phyloP scores from a whole-genome alignment of 2,797 vertebrate species.

The Sebastes aleutianus region DNA sequence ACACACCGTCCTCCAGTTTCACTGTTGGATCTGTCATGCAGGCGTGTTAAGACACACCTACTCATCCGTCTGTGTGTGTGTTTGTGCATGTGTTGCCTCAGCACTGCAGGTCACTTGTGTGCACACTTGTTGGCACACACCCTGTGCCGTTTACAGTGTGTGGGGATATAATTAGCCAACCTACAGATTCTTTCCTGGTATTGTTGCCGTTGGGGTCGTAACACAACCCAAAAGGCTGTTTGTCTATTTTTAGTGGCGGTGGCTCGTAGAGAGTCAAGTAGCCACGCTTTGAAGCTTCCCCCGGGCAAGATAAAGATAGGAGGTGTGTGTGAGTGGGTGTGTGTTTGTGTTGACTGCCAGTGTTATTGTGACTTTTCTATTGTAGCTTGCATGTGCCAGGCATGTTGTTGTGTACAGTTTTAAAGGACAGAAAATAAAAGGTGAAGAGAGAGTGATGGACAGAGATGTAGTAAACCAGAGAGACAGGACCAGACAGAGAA shows the following conservation, averaged over 20 bases:
- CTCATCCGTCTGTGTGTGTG: background rate
- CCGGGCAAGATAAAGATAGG: conserved; percentile 25
- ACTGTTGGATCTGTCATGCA: conserved; percentile 23
- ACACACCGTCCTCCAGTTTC: conserved; percentile 31
- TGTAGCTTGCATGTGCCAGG: too few species aligned
- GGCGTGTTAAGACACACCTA: conserved; percentile 45
- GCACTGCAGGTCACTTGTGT: conserved; percentile 2
- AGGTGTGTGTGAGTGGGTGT: conserved; percentile 15
- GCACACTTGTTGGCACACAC: background rate
- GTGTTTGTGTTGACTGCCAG: background rate
- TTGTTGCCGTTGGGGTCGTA: conserved; percentile 73
- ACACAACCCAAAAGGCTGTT: conserved; percentile 62
- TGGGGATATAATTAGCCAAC: conserved; percentile 65
- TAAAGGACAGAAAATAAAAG: background rate
- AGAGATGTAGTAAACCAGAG: background rate
- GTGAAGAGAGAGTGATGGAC: background rate
- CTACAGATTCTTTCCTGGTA: conserved; percentile 74
- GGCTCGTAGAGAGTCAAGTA: conserved; percentile 38
- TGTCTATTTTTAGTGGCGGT: conserved; percentile 70
- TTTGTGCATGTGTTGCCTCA: background rate
- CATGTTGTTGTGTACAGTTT: background rate
- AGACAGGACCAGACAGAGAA: background rate
- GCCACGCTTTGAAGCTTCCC: conserved; percentile 48
- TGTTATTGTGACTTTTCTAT: background rate
- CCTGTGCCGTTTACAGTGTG: conserved; percentile 29